phyloP scores from a whole-genome alignment of 2,888 invertebrate genomes.

The Allolobophora icterica region DNA sequence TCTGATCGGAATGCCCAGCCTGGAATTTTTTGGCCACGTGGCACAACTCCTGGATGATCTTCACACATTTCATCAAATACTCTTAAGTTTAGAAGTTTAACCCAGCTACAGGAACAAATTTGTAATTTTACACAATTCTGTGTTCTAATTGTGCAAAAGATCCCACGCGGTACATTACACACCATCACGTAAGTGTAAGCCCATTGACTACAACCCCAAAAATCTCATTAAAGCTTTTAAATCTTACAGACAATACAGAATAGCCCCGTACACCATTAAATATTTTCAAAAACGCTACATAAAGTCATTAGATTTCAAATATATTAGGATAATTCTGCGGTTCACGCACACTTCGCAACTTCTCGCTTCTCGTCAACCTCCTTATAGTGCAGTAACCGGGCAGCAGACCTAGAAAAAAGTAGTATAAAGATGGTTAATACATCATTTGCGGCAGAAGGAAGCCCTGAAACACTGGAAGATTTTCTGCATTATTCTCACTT shows the following conservation, averaged over 20 bases:
- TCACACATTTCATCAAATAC: neutral
- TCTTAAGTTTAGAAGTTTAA: neutral
- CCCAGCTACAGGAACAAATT: neutral
- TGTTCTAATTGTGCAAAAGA: neutral
- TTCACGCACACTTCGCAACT: neutral
- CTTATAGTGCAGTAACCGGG: too few species aligned
- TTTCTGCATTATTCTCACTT: too few species aligned
- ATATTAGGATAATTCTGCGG: neutral
- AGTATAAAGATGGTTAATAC: too few species aligned
- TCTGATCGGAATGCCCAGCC: neutral
- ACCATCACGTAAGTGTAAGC: neutral
- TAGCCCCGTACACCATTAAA: too few species aligned
- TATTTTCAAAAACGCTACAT: neutral
- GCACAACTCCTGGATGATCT: neutral
- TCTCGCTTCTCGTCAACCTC: too few species aligned
- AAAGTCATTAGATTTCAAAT: neutral
- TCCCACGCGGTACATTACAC: neutral
- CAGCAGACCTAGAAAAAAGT: too few species aligned
- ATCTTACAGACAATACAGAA: neutral
- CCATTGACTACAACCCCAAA: neutral
- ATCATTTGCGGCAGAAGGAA: too few species aligned
- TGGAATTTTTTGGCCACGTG: neutral
- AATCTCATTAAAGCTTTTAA: neutral
- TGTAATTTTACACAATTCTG: neutral
- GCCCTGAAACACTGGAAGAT: too few species aligned